These are phyloP conservation scores for Aulostomus chinensis DNA, from an alignment of 2,797 vertebrate species.

Conservation along the genomic window DNA sequence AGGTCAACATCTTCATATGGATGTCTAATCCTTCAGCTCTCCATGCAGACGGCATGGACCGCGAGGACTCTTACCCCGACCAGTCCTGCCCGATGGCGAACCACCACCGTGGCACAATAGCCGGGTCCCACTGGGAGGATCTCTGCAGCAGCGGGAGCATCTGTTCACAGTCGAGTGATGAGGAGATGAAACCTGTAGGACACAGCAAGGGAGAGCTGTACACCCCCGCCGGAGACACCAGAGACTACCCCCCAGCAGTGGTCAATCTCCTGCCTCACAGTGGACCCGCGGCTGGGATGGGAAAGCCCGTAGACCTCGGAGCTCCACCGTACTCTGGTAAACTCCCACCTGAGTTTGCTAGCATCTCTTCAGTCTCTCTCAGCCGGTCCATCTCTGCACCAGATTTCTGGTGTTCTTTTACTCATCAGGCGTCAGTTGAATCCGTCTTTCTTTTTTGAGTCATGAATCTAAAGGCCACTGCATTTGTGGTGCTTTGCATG, in stretches of 20 bases:
- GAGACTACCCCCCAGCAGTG: conserved; percentile 76
- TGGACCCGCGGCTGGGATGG: conserved; percentile 58
- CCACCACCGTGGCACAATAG: conserved; percentile 68
- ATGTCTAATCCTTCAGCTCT: not conserved
- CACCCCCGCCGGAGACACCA: conserved; percentile 56
- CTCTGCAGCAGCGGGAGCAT: conserved; percentile 84
- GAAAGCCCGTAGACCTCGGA: conserved; percentile 67
- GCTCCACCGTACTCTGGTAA: conserved; percentile 79
- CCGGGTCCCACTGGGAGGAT: conserved; percentile 77
- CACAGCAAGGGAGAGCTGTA: conserved; percentile 64
- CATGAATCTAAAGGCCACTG: too few relatives aligned
- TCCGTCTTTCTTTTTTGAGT: too few relatives aligned
- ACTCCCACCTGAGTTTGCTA: too few relatives aligned
- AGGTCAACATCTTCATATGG: accelerated
- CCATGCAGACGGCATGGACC: conserved; percentile 79
- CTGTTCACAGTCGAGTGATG: conserved; percentile 85
- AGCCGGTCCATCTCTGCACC: too few relatives aligned
- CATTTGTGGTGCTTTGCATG: too few relatives aligned
- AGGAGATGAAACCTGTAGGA: conserved; percentile 77
- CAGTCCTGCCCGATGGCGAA: conserved; percentile 79
- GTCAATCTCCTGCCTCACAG: conserved; percentile 76
- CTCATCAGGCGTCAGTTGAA: too few relatives aligned
- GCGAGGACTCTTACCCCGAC: conserved; percentile 81
- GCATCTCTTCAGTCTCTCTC: too few relatives aligned
- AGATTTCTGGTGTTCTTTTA: too few relatives aligned